Conservation (phyloP, 2,888 invertebrate genomes). For the Aporophyla lueneburgensis region DNA sequence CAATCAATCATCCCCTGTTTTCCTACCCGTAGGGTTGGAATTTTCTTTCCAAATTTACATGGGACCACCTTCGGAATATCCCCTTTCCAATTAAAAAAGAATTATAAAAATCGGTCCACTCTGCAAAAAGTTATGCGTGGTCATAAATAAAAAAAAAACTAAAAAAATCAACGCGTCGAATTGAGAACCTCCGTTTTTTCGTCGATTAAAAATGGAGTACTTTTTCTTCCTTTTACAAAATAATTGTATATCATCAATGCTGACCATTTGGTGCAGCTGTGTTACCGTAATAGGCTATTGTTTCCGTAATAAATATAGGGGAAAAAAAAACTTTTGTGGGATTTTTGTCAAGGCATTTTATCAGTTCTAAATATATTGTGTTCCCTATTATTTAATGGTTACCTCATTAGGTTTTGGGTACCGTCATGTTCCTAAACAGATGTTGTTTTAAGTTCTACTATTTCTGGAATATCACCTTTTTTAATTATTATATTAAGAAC, state of each 20-base stretch:
- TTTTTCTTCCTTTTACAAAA: slow-evolving; percentile 33
- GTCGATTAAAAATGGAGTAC: background rate
- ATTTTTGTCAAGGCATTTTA: background rate
- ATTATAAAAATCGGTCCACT: no score
- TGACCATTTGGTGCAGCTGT: slow-evolving; percentile 10
- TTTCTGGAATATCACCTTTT: background rate
- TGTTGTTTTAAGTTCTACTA: background rate
- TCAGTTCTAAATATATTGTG: background rate
- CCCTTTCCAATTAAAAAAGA: no score
- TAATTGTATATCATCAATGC: slow-evolving; percentile 11
- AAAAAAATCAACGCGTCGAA: no score
- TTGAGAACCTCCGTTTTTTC: no score
- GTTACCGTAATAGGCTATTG: slow-evolving; percentile 21
- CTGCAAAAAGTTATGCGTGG: no score
- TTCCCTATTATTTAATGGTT: background rate
- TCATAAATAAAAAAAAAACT: no score
- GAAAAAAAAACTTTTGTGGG: background rate
- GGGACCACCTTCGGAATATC: no score
- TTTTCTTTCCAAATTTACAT: no score
- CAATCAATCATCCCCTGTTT: no score
- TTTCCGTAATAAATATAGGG: slow-evolving; percentile 19
- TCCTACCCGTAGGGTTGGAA: no score
- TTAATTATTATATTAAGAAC: slow-evolving; percentile 9
- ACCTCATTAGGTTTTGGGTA: background rate
- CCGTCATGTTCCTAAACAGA: background rate